A percentile compares a stretch with the other conserved stretches of the same genome.
These are phyloP conservation scores for Euwallacea similis DNA, from an alignment of 1,140 invertebrate genomes.

Conservation along the genomic window DNA sequence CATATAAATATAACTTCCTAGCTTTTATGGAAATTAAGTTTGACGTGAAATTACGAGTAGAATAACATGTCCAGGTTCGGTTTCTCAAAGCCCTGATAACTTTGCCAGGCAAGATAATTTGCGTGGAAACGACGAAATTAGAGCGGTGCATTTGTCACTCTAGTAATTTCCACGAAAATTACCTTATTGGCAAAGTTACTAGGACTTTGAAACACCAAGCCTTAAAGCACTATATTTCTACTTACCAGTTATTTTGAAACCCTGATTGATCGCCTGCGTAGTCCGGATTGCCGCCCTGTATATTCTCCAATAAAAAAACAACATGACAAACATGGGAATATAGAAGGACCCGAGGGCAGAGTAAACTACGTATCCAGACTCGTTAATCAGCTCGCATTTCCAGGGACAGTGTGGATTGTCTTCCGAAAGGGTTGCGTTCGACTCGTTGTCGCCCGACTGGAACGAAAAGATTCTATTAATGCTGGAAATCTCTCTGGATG, in stretches of 20 bases:
- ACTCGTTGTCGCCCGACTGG: constrained; percentile 25
- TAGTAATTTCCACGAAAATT: too few relatives aligned
- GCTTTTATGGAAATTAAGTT: too few relatives aligned
- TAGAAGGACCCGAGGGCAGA: constrained; percentile 95
- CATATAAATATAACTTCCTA: too few relatives aligned
- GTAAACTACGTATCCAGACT: constrained; percentile 81
- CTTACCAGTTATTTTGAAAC: constrained; percentile 84
- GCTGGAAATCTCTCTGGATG: neutral
- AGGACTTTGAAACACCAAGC: too few relatives aligned
- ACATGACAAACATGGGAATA: constrained; percentile 93
- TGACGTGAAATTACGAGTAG: too few relatives aligned
- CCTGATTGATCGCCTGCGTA: constrained; percentile 86
- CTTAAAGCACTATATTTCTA: too few relatives aligned
- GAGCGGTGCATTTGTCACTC: too few relatives aligned
- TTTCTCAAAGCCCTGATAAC: too few relatives aligned
- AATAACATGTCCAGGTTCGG: too few relatives aligned
- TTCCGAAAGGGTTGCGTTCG: constrained; percentile 35
- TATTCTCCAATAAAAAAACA: constrained; percentile 96
- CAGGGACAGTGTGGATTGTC: constrained; percentile 68
- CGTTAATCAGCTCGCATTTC: constrained; percentile 89
- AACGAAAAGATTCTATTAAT: constrained; percentile 27
- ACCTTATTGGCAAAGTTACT: too few relatives aligned
- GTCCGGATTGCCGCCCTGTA: constrained; percentile 90
- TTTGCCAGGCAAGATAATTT: too few relatives aligned
- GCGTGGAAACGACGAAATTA: too few relatives aligned